Evolutionary conservation across 2,797 vertebrate species (phyloP).

Genomic region (Pterois miles): DNA sequence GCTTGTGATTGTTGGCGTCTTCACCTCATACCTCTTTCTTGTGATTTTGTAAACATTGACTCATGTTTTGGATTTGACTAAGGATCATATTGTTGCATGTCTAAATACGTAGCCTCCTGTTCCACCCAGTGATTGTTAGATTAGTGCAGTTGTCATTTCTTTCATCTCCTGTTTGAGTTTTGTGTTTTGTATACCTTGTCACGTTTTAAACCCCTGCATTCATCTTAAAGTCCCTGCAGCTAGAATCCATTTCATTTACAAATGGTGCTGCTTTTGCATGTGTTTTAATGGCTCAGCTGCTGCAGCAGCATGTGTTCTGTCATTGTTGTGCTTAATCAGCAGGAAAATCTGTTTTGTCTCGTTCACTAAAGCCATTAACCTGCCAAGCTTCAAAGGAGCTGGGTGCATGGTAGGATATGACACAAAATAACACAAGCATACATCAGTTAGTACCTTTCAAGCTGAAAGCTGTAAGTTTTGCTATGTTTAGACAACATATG

Average conservation of each 20-base stretch:
- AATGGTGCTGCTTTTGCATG: constrained; percentile 12
- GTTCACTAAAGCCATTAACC: constrained; percentile 8
- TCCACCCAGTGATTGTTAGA: not conserved
- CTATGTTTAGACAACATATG: not conserved
- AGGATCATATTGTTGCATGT: not conserved
- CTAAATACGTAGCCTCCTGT: not conserved
- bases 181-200: constrained; percentile 1
- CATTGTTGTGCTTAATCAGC: constrained; percentile 20
- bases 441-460: not conserved
- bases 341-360: constrained; percentile 23
- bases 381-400: constrained; percentile 2
- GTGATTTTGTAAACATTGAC: not conserved
- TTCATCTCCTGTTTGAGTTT: not conserved
- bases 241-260: not conserved
- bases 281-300: constrained; percentile 24
- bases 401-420: not conserved
- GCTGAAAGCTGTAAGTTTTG: not conserved
- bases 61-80: not conserved
- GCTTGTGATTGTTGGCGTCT: not conserved
- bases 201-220: constrained; percentile 11
- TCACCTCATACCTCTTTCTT: not conserved
- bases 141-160: not conserved
- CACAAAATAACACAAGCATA: not conserved
- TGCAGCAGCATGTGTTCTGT: constrained; percentile 10
- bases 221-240: not conserved